Base-by-base conservation (phyloP, 2,888 invertebrate species). In the Drosophila algonquin region DNA sequence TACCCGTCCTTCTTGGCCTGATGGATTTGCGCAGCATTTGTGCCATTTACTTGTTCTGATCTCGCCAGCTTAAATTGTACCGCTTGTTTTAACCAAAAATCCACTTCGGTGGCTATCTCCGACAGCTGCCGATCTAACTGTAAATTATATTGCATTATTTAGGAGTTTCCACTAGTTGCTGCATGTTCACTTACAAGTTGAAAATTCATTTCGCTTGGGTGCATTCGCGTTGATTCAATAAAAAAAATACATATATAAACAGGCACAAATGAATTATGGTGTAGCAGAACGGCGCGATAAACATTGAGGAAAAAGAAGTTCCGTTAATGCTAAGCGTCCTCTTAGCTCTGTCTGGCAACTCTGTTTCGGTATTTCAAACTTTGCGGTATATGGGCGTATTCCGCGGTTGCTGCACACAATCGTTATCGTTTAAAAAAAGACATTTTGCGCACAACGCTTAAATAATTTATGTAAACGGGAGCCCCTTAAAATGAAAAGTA, bases 61-160 rank as follows among this genome's bases (percentile, higher is more conserved):
- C 7, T 47, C 5, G 9, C 18, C 1, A 3, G 32, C 1, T 32
- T 16, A 0, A 44, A 6, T 8, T 16, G 4, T 1, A 7, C 27
- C 35, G 55, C 21, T 10, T 16, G 9, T 14, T 40, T 35, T 14
- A 10, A n/a, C 10, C n/a, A 30, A 10, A 6, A 10, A 12, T 30
- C 30, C 9, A 21, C n/a, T 0, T 16, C 3, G 5, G 1, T 10
- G 8, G 54, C 65, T 14, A 65, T 48, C 10, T 16, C 5, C 5
- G 70, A 69, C 14, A 68, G 21, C 46, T 69, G 68, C 14, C 6
- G 18, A 58, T 68, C 68, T 30, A 69, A 40, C 68, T 68, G 40
- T n/a, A 40, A 69, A 14, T n/a, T 40, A 2, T 1, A 2, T n/a
- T 2, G 9, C 21, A 51, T 51, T 51, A 51, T n/a, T 40, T 14